These are phyloP conservation scores for Villa cingulata DNA, from an alignment of 2,888 invertebrate species.

Conservation along the genomic window DNA sequence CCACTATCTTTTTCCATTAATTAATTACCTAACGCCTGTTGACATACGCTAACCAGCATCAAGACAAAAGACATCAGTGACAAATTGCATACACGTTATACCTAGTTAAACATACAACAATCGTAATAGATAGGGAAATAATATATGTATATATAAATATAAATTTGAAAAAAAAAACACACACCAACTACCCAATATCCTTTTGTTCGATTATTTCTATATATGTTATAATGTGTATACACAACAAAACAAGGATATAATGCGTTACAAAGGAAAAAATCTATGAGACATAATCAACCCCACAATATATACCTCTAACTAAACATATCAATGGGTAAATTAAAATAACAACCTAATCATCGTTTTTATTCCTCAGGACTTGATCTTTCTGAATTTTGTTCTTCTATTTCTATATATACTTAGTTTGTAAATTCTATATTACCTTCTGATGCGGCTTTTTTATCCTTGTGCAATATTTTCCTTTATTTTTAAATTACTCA, in stretches of 20 bases:
- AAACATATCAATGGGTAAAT: slow-evolving; percentile 37
- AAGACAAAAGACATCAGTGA: slow-evolving; percentile 13
- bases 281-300: slow-evolving; percentile 11
- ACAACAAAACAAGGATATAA: too few species aligned
- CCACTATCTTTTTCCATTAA: neutral
- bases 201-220: neutral
- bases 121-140: too few species aligned
- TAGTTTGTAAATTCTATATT: neutral
- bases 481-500: neutral
- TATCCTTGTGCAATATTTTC: neutral
- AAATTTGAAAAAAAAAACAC: too few species aligned
- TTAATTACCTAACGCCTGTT: slow-evolving; percentile 6
- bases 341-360: slow-evolving; percentile 40
- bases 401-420: neutral
- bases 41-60: slow-evolving; percentile 16
- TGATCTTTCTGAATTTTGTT: slow-evolving; percentile 5
- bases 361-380: slow-evolving; percentile 18
- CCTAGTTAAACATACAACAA: slow-evolving; percentile 27
- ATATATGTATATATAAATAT: too few species aligned
- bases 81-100: slow-evolving; percentile 35
- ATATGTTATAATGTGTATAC: too few species aligned
- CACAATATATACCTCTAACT: slow-evolving; percentile 15
- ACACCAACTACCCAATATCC: neutral
- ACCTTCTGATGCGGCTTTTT: slow-evolving; percentile 1
- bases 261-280: too few species aligned